phyloP scores from a whole-genome alignment of 2,888 invertebrate species.

The Zaprionus bogoriensis region DNA sequence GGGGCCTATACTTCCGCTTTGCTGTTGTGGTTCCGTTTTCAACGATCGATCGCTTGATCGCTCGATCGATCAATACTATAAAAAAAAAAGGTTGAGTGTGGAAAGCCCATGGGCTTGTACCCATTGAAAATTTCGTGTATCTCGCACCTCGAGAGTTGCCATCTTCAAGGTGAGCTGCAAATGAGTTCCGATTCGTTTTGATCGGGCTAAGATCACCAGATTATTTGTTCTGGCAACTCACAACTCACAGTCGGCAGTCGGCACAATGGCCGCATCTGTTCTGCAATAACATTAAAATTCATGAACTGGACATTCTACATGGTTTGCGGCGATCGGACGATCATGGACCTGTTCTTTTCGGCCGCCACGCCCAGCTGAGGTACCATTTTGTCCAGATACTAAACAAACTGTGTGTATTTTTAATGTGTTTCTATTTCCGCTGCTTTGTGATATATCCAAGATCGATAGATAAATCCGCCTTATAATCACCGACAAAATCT shows the following conservation, averaged over 20 bases:
- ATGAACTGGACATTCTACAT: slow-evolving; percentile 51
- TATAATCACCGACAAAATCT: too few relatives aligned
- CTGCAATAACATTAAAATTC: slow-evolving; percentile 52
- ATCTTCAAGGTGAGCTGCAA: slow-evolving; percentile 61
- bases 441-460: slow-evolving; percentile 19
- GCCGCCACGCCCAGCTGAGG: slow-evolving; percentile 53
- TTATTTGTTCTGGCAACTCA: slow-evolving; percentile 27
- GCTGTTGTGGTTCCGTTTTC: slow-evolving; percentile 59
- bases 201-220: slow-evolving; percentile 9
- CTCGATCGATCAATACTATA: not conserved
- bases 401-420: too few relatives aligned
- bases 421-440: slow-evolving; percentile 33
- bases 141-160: slow-evolving; percentile 22
- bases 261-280: slow-evolving; percentile 39
- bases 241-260: slow-evolving; percentile 1
- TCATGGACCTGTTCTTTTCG: slow-evolving; percentile 53
- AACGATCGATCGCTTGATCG: slow-evolving; percentile 54
- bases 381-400: slow-evolving; percentile 15
- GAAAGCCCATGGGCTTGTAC: slow-evolving; percentile 33
- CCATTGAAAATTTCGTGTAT: not conserved
- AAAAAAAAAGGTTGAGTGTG: slow-evolving; percentile 64
- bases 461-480: slow-evolving; percentile 9
- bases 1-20: slow-evolving; percentile 56
- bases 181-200: slow-evolving; percentile 36
- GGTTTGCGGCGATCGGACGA: slow-evolving; percentile 7